A percentile compares a stretch with the other conserved stretches of the same genome.
Conservation (phyloP, 1,140 invertebrate genomes). For the Prorops nasuta region DNA sequence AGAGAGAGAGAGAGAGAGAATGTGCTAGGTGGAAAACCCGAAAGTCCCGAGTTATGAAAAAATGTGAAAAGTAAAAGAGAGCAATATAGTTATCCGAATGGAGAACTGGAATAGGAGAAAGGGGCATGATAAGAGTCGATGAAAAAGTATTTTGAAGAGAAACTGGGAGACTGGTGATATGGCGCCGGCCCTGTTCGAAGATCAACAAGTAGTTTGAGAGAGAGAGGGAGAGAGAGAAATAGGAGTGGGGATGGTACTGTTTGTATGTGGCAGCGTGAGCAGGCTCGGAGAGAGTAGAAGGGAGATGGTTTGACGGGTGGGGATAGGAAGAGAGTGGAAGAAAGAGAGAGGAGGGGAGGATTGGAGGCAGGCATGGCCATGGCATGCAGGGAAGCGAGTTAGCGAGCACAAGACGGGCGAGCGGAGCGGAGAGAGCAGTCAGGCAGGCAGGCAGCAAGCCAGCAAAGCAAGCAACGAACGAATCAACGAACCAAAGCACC, state of each 20-base stretch:
- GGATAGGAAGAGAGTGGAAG: not conserved
- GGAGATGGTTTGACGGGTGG: slow-evolving; percentile 11
- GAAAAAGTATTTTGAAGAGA: no score
- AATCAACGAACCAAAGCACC: no score
- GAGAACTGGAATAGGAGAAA: no score
- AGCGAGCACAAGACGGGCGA: not conserved
- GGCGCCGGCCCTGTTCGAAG: slow-evolving; percentile 25
- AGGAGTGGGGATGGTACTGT: slow-evolving; percentile 25
- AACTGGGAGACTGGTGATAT: not conserved
- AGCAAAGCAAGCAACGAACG: not conserved
- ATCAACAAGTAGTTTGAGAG: slow-evolving; percentile 40
- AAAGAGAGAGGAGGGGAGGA: slow-evolving; percentile 1
- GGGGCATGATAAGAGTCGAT: no score
- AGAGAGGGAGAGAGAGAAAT: no score
- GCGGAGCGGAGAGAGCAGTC: not conserved
- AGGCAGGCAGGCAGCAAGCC: slow-evolving; percentile 1
- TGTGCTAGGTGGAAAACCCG: no score
- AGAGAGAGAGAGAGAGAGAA: no score
- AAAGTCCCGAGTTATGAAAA: no score
- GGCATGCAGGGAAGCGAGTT: not conserved
- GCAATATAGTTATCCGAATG: no score
- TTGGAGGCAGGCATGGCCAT: not conserved
- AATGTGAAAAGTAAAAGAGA: no score
- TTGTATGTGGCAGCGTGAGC: no score
- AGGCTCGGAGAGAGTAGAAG: slow-evolving; percentile 10